Evolutionary conservation across 2,888 invertebrate genomes (phyloP), one percentile per base, ranked within the genome.

Genomic region (Drosophila parthenogenetica): DNA sequence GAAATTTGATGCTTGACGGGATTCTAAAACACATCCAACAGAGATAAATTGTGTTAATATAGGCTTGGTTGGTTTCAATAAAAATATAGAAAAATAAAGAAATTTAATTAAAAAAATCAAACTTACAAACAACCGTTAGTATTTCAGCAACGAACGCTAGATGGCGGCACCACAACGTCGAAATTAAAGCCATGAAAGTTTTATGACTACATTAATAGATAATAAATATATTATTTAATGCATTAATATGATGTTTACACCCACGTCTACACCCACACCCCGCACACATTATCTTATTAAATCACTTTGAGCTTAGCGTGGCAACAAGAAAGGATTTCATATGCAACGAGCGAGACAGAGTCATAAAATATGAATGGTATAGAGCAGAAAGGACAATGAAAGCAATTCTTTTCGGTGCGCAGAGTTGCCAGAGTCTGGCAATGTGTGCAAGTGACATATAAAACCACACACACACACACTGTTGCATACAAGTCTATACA

Each of bases 371-470:
- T 43, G 42, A 54, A 54, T 54, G 54, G 54, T 42, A 43, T 32
- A 54, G 54, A 54, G 54, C 17, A 54, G 42, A 17, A 32, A 17
- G n/a, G 14, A 55, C 55, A 55, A 55, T 45, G 29, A 13, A 35
- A 13, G 43, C 45, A 45, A 45, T 14, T 55, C 55, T 55, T 35
- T 55, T 55, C n/a, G 43, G 19, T 43, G 4, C 43, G 22, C 43
- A 55, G 11, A 22, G 43, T 45, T 43, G 55, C 42, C 32, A 19
- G 43, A 42, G 45, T 35, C 25, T 61, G 19, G 43, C 25, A 42
- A 53, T 53, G 53, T 35, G 35, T 60, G 60, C 35, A 53, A 43
- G 54, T 45, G 42, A 32, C 55, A 55, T 45, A 55, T 45, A 55
- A 55, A 45, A 19, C 43, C 55, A 35, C 32, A 35, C 22, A 43